Conservation (phyloP, 2,888 invertebrate species). For the Cyclophora punctaria region DNA sequence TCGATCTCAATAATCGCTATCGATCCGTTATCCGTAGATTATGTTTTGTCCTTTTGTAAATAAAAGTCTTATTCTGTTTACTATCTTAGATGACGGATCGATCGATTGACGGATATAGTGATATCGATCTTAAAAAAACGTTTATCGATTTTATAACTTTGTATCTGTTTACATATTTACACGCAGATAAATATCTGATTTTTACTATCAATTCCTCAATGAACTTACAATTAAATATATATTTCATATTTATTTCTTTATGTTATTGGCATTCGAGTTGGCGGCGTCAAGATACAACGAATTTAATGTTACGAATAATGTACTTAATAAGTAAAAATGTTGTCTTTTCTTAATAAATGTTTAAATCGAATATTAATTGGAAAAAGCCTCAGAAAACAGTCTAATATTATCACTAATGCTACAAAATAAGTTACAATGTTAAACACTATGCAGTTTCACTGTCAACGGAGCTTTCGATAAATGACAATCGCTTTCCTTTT, state of each 20-base stretch:
- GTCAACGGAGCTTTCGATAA: too few relatives aligned
- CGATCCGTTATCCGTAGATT: too few relatives aligned
- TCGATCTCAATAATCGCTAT: too few relatives aligned
- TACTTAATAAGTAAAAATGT: constrained; percentile 29
- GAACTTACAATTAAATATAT: constrained; percentile 6
- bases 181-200: not conserved
- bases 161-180: too few relatives aligned
- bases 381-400: constrained; percentile 60
- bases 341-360: constrained; percentile 36
- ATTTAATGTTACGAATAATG: constrained; percentile 12
- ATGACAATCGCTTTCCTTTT: too few relatives aligned
- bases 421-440: constrained; percentile 7
- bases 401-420: constrained; percentile 37
- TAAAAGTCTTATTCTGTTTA: too few relatives aligned
- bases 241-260: constrained; percentile 20
- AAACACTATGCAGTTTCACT: too few relatives aligned
- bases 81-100: too few relatives aligned
- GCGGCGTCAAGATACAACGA: constrained; percentile 38
- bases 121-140: too few relatives aligned
- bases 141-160: too few relatives aligned
- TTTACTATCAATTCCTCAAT: not conserved
- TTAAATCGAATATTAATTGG: constrained; percentile 33
- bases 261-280: constrained; percentile 50
- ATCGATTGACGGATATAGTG: too few relatives aligned
- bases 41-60: too few relatives aligned